A percentile compares a stretch with the other conserved stretches of the same genome.
Conservation (phyloP, 2,797 vertebrate species). For the Neostethus bicornis region DNA sequence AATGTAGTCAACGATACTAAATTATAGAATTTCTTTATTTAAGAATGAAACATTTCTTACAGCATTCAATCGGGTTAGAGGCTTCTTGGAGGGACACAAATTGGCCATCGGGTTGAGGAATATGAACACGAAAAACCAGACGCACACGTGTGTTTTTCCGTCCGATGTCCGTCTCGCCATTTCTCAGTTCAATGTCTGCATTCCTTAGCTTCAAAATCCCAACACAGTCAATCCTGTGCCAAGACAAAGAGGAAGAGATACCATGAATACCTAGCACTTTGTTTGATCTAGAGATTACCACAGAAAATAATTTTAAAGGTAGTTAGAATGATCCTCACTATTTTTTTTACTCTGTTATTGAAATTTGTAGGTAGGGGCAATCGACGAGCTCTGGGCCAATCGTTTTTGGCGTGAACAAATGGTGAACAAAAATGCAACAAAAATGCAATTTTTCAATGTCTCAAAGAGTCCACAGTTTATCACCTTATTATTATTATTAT, state of each 20-base stretch:
- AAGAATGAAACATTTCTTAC: conserved; percentile 76
- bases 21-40: neutral
- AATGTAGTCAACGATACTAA: neutral
- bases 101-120: conserved; percentile 87
- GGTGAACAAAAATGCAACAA: no score
- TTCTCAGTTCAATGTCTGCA: conserved; percentile 93
- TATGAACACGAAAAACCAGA: conserved; percentile 91
- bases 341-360: no score
- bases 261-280: neutral
- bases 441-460: no score
- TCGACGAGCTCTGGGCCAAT: no score
- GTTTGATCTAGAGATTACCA: neutral
- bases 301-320: no score
- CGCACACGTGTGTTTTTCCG: conserved; percentile 95
- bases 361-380: no score
- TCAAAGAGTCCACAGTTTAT: no score
- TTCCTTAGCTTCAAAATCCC: conserved; percentile 96
- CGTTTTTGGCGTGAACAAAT: no score
- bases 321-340: no score
- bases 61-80: conserved; percentile 95
- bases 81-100: conserved; percentile 88
- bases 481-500: no score
- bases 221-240: conserved; percentile 90
- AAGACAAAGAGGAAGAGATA: neutral
- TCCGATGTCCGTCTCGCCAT: conserved; percentile 95